A percentile compares a stretch with the other conserved stretches of the same genome.
Conservation (phyloP, 2,888 invertebrate species). For the Cyclophora punctaria region DNA sequence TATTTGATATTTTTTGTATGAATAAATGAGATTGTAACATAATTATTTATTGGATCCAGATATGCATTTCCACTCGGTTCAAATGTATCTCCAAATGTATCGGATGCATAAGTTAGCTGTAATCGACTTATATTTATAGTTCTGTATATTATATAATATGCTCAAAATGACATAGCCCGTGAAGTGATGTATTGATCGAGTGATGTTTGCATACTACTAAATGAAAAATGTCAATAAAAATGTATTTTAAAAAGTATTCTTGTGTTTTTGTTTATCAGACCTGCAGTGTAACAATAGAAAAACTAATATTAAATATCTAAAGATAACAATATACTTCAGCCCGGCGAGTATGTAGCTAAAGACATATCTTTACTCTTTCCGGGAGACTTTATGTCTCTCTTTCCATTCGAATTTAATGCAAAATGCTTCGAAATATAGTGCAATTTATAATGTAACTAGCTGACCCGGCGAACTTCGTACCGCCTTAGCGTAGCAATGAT, state of each 20-base stretch:
- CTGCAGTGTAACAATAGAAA: too few species aligned
- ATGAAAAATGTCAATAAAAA: slow-evolving; percentile 72
- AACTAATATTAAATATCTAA: too few species aligned
- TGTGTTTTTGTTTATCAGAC: slow-evolving; percentile 25
- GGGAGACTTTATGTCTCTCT: background rate
- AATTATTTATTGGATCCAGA: slow-evolving; percentile 63
- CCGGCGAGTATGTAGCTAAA: too few species aligned
- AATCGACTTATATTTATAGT: slow-evolving; percentile 22
- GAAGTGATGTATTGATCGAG: slow-evolving; percentile 56
- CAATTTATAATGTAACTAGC: background rate
- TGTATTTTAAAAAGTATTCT: slow-evolving; percentile 63
- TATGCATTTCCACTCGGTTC: slow-evolving; percentile 59
- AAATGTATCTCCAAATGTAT: slow-evolving; percentile 26
- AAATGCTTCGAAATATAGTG: background rate
- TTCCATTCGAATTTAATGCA: too few species aligned
- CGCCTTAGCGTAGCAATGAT: too few species aligned
- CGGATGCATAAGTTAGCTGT: slow-evolving; percentile 32
- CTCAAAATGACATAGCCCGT: slow-evolving; percentile 61
- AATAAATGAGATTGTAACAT: slow-evolving; percentile 50
- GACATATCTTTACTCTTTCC: background rate
- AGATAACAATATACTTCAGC: too few species aligned
- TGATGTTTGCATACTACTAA: slow-evolving; percentile 70
- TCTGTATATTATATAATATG: slow-evolving; percentile 31
- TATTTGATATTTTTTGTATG: slow-evolving; percentile 37
- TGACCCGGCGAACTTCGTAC: too few species aligned